Base-by-base conservation (phyloP, 2,113 vertebrate species). In the Isichthys henryi region DNA sequence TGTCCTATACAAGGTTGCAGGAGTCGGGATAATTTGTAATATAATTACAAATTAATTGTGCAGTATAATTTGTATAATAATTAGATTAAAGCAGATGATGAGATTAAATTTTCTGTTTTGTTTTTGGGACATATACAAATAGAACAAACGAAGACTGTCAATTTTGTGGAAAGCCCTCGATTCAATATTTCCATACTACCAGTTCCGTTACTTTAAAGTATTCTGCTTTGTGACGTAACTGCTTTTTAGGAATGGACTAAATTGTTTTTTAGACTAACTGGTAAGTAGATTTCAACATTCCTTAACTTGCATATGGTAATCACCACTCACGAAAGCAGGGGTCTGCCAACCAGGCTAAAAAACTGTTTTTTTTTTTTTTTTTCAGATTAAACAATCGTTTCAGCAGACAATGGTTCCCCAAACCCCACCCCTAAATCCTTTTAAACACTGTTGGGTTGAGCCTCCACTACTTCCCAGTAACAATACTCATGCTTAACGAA, bases 371-470 rank as follows among this genome's bases (percentile, higher is more conserved):
- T 27, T 70, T n/a, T 27, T 85, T 43, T n/a, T 86, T 52, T 27
- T 86, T 50, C 84, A 48, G n/a, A 86, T 50, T 27, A 86, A 82
- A 45, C 77, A 82, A 82, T 82, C 77, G 7, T 82, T 82, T 82
- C 17, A 0, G 39, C 19, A 82, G 84, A 86, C 84, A 86, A 86
- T 86, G 46, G 84, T 15, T 50, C 84, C 13, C 46, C 48, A 39
- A 50, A 50, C 45, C 46, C 84, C 77, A 19, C 77, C 43, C 84
- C 49, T 27, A 52, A 86, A 27, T 86, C 84, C 84, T 50, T 15
- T 5, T 86, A 86, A 86, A 86, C 46, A 49, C 84, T 35, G 48
- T 86, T 52, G 84, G 3, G 39, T 46, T 48, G 84, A 27, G 46
- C 46, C n/a, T 50, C 21, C 45, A 21, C n/a, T 50, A 48, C 11